Conservation (phyloP, 1,140 invertebrate species). For the Ruditapes philippinarum region DNA sequence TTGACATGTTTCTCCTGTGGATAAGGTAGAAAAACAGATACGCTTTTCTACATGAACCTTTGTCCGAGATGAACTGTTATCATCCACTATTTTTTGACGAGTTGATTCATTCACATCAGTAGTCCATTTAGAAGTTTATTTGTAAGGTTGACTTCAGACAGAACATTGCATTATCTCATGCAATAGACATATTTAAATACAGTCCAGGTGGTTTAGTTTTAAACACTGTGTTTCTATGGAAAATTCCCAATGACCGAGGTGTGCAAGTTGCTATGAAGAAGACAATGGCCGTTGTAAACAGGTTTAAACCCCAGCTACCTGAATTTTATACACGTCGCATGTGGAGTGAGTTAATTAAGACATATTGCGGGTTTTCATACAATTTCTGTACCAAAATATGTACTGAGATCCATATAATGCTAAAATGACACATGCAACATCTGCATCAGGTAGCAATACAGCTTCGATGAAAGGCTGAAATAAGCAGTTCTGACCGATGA, state of each 20-base stretch:
- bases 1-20: background rate
- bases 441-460: background rate
- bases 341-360: background rate
- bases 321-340: conserved; percentile 28
- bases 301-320: background rate
- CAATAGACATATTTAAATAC: background rate
- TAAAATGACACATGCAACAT: background rate
- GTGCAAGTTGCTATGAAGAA: background rate
- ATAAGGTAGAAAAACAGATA: background rate
- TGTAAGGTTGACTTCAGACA: background rate
- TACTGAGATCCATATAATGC: conserved; percentile 48
- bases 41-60: background rate
- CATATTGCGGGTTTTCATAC: background rate
- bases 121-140: background rate
- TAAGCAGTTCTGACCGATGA: conserved; percentile 45
- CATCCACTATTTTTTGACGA: conserved; percentile 2
- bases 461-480: conserved; percentile 19
- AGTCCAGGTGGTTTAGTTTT: background rate
- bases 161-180: background rate
- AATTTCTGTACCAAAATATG: background rate
- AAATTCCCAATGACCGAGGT: background rate
- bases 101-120: background rate
- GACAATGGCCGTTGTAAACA: background rate
- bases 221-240: conserved; percentile 5
- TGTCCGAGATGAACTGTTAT: background rate